These are phyloP conservation scores for Dendroctonus valens DNA, from an alignment of 1,140 invertebrate genomes.

Conservation along the genomic window DNA sequence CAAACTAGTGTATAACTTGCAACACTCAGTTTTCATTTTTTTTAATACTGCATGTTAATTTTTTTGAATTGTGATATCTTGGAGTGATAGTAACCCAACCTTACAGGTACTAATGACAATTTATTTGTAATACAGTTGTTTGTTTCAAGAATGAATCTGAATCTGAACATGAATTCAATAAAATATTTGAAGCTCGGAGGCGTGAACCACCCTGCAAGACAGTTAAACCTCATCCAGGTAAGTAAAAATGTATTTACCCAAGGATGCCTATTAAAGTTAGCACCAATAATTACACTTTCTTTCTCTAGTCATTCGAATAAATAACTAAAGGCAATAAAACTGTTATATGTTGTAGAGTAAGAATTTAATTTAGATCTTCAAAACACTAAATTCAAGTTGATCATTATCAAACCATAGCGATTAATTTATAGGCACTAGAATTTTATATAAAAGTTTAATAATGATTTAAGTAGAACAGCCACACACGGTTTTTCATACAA, in stretches of 20 bases:
- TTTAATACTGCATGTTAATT: constrained; percentile 1
- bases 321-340: background rate
- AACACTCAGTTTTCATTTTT: no score
- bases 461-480: no score
- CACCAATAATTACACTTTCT: background rate
- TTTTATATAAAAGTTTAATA: no score
- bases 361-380: background rate
- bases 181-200: constrained; percentile 30
- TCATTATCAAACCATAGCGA: no score
- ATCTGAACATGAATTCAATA: constrained; percentile 36
- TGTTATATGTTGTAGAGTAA: background rate
- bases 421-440: no score
- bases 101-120: no score
- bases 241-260: constrained; percentile 15
- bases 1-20: no score
- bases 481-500: no score
- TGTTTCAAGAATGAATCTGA: constrained; percentile 25
- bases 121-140: constrained; percentile 10
- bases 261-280: background rate
- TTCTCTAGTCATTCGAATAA: background rate
- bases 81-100: no score
- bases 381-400: background rate
- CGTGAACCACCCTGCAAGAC: constrained; percentile 37
- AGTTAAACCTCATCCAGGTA: constrained; percentile 43
- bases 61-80: background rate